Conservation (phyloP, 1,140 invertebrate genomes). For the Penaeus chinensis region DNA sequence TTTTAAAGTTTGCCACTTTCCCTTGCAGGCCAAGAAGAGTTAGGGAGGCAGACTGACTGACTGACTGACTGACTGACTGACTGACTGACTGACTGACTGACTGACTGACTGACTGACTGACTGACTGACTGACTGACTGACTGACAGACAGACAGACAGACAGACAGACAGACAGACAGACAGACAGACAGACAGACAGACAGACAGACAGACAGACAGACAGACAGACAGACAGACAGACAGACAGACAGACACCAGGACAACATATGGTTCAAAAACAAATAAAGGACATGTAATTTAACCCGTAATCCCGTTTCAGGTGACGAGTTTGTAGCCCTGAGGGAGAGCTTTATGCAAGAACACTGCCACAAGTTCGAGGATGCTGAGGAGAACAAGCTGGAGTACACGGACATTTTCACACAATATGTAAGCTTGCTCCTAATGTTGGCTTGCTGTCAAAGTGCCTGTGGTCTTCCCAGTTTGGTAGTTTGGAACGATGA, state of each 20-base stretch:
- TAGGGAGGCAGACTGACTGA: too few relatives aligned
- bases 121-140: too few relatives aligned
- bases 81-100: too few relatives aligned
- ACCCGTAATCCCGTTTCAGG: background rate
- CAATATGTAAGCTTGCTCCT: conserved; percentile 29
- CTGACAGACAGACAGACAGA: too few relatives aligned
- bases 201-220: too few relatives aligned
- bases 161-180: too few relatives aligned
- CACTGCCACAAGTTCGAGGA: conserved; percentile 39
- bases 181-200: too few relatives aligned
- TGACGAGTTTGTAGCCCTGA: conserved; percentile 30
- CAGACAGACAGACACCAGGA: background rate
- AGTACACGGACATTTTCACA: conserved; percentile 43
- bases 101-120: too few relatives aligned
- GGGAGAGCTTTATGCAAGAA: conserved; percentile 34
- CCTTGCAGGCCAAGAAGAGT: too few relatives aligned
- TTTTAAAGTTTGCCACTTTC: too few relatives aligned
- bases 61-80: too few relatives aligned
- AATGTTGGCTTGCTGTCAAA: background rate
- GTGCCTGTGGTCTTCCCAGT: background rate
- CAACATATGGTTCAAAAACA: background rate
- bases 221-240: too few relatives aligned
- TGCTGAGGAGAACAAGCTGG: conserved; percentile 40
- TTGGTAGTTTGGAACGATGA: background rate
- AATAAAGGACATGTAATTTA: background rate